Conservation (phyloP, 2,888 invertebrate species). For the Plagodis dolabraria region DNA sequence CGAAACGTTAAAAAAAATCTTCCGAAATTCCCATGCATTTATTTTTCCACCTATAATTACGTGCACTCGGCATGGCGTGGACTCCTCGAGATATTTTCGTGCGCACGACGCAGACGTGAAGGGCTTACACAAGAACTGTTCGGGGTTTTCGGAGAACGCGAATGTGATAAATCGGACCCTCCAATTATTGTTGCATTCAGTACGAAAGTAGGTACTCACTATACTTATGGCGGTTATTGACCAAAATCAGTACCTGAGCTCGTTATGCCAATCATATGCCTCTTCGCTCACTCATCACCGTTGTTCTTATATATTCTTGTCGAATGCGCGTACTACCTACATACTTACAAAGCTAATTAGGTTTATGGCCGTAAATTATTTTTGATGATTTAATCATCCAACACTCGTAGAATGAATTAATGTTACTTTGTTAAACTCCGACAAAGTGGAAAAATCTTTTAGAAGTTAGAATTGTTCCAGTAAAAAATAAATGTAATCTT, state of each 20-base stretch:
- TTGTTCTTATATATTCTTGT: conserved; percentile 15
- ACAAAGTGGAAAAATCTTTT: no score
- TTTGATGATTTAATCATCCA: conserved; percentile 7
- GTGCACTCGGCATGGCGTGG: conserved; percentile 73
- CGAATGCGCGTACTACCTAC: conserved; percentile 4
- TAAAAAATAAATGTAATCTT: no score
- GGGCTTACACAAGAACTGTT: conserved; percentile 80
- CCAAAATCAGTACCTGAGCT: conserved; percentile 79
- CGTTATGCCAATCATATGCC: conserved; percentile 77
- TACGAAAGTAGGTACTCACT: conserved; percentile 78
- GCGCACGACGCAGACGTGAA: conserved; percentile 79
- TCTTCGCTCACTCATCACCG: conserved; percentile 20
- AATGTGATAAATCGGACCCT: conserved; percentile 83
- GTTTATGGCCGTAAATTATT: conserved; percentile 5
- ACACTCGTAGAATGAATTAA: not conserved
- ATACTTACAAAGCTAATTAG: not conserved
- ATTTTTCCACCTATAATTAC: conserved; percentile 82
- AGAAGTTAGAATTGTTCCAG: no score
- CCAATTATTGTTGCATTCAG: conserved; percentile 83
- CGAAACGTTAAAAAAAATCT: conserved; percentile 63
- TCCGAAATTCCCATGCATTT: conserved; percentile 74
- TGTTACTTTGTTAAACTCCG: no score
- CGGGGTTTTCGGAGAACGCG: conserved; percentile 79
- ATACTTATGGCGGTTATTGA: conserved; percentile 80
- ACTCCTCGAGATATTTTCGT: conserved; percentile 79